These are phyloP conservation scores for Drosophila gunungcola DNA, from an alignment of 1,140 invertebrate species.

Conservation along the genomic window DNA sequence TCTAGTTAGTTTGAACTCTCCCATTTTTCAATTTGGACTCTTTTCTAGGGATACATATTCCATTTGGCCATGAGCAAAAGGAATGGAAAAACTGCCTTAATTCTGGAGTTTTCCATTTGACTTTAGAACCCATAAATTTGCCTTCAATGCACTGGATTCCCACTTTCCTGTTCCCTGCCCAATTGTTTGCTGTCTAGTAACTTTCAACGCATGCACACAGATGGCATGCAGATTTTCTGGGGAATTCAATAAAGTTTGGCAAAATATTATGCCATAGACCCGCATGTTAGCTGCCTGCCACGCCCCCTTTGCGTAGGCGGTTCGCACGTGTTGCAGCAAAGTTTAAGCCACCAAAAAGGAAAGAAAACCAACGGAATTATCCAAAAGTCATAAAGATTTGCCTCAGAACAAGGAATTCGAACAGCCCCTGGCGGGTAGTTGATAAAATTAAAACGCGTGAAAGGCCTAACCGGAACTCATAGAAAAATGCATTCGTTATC, in stretches of 20 bases:
- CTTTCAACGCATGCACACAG: constrained; percentile 39
- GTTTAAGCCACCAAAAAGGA: constrained; percentile 41
- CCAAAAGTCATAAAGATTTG: constrained; percentile 79
- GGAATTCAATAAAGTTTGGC: constrained; percentile 82
- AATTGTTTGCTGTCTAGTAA: constrained; percentile 64
- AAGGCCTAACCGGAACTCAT: constrained; percentile 13
- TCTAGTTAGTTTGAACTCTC: neutral
- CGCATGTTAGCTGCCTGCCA: constrained; percentile 44
- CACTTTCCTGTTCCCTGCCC: constrained; percentile 6
- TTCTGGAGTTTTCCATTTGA: constrained; percentile 76
- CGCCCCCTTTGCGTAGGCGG: constrained; percentile 48
- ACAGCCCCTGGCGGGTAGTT: constrained; percentile 61
- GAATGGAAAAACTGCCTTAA: constrained; percentile 55
- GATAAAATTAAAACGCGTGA: constrained; percentile 54
- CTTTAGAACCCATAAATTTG: constrained; percentile 72
- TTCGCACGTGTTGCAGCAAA: constrained; percentile 67
- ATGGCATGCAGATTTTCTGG: constrained; percentile 70
- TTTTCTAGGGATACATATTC: constrained; percentile 19
- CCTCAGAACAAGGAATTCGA: constrained; percentile 38
- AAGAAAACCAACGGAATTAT: constrained; percentile 28
- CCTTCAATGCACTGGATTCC: constrained; percentile 63
- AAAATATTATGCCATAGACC: constrained; percentile 76
- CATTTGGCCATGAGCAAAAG: constrained; percentile 13
- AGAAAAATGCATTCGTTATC: constrained; percentile 23
- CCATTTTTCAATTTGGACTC: neutral